These are phyloP conservation scores for Xestia sexstrigata DNA, from an alignment of 2,888 invertebrate species.

Conservation along the genomic window DNA sequence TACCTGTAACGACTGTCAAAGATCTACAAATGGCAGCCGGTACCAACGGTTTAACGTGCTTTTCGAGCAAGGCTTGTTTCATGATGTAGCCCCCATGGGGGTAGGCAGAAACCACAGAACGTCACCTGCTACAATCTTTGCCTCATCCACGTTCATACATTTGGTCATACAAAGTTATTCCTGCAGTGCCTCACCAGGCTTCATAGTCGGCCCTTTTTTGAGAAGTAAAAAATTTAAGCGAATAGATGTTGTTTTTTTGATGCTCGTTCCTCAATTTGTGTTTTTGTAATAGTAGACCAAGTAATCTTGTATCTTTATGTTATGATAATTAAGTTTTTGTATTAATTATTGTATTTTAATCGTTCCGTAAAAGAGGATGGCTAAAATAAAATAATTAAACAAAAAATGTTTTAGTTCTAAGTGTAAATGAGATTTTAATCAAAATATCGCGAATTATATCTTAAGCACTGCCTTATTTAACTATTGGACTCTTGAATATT, in stretches of 20 bases:
- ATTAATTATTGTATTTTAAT: constrained; percentile 18
- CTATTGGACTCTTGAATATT: constrained; percentile 20
- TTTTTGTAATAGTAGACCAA: constrained; percentile 17
- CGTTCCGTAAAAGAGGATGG: neutral
- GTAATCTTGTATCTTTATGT: neutral
- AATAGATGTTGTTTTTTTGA: neutral
- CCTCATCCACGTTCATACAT: no score
- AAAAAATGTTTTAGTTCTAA: constrained; percentile 44
- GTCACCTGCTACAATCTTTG: no score
- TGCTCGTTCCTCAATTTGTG: constrained; percentile 57
- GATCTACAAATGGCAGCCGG: neutral
- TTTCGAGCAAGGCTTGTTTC: neutral
- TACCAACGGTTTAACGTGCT: neutral
- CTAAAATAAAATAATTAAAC: constrained; percentile 20
- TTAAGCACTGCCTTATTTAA: constrained; percentile 44
- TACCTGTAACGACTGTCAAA: neutral
- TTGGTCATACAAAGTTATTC: no score
- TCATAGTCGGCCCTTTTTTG: neutral
- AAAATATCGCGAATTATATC: constrained; percentile 13
- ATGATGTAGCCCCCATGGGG: neutral
- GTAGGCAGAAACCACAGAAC: no score
- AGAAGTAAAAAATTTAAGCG: neutral
- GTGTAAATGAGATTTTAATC: constrained; percentile 49
- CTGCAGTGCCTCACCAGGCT: neutral
- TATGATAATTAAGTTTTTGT: constrained; percentile 21